Conservation (phyloP, 23 tunicate genomes). For the Diplosoma virens region DNA sequence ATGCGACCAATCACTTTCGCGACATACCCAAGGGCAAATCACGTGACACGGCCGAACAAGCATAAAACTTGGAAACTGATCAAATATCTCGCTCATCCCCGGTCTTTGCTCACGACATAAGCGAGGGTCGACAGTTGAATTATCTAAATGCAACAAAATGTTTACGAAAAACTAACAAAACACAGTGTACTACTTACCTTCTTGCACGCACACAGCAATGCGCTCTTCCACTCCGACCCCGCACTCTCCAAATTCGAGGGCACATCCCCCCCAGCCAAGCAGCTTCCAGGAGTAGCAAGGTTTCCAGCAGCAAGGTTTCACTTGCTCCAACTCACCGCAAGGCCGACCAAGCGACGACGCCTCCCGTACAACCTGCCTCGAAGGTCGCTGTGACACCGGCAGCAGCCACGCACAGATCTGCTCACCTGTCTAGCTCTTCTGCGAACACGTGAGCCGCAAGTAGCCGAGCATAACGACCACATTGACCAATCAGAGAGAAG, state of each 20-base stretch:
- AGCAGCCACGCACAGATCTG: too few relatives aligned
- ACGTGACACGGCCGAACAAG: slow-evolving; percentile 37
- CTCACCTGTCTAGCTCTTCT: slow-evolving; percentile 54
- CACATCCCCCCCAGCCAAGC: slow-evolving; percentile 53
- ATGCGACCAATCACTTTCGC: slow-evolving; percentile 53
- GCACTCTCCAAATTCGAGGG: slow-evolving; percentile 45
- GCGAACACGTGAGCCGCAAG: slow-evolving; percentile 39
- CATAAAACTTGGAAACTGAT: neutral
- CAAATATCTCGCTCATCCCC: too few relatives aligned
- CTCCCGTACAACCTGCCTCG: slow-evolving; percentile 39
- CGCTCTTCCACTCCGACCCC: slow-evolving; percentile 57
- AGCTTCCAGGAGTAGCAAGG: slow-evolving; percentile 80
- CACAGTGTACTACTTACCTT: too few relatives aligned
- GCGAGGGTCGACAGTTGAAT: too few relatives aligned
- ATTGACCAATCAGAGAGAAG: slow-evolving; percentile 61
- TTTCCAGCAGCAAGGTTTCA: slow-evolving; percentile 45
- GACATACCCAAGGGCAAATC: slow-evolving; percentile 69
- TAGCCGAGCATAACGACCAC: slow-evolving; percentile 60
- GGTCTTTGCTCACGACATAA: too few relatives aligned
- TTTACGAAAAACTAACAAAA: too few relatives aligned
- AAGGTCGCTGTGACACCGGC: too few relatives aligned
- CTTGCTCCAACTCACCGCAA: slow-evolving; percentile 45
- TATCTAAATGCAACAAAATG: too few relatives aligned
- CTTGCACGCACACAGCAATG: slow-evolving; percentile 41
- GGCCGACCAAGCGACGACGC: slow-evolving; percentile 48